Conservation (phyloP, 2,888 invertebrate species). For the Thecocarcelia acutangulata region DNA sequence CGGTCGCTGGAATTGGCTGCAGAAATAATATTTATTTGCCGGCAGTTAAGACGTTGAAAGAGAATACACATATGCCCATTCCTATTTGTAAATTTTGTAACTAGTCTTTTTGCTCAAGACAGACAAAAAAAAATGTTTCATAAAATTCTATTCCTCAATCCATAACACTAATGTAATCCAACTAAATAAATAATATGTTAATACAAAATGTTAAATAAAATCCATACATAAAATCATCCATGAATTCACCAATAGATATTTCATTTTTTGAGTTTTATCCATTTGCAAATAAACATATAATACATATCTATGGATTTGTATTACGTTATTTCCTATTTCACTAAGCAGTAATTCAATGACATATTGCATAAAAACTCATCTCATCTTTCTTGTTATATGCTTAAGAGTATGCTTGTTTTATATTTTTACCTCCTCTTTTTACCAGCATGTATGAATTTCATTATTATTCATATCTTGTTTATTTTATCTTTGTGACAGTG, state of each 20-base stretch:
- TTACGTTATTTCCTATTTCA: constrained; percentile 12
- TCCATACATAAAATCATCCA: constrained; percentile 13
- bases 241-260: constrained; percentile 11
- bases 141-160: too few relatives aligned
- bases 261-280: constrained; percentile 2
- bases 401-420: neutral
- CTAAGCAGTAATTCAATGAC: constrained; percentile 12
- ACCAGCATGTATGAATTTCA: constrained; percentile 1
- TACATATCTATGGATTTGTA: neutral
- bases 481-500: constrained; percentile 58
- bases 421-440: neutral
- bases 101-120: too few relatives aligned
- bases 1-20: too few relatives aligned
- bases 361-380: constrained; percentile 38
- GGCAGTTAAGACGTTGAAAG: neutral
- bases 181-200: constrained; percentile 1
- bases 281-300: neutral
- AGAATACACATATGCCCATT: too few relatives aligned
- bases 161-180: neutral
- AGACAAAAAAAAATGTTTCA: too few relatives aligned
- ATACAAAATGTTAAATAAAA: constrained; percentile 5
- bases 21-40: too few relatives aligned
- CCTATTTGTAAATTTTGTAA: too few relatives aligned
- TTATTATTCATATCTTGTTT: constrained; percentile 56
- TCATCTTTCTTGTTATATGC: neutral